Evolutionary conservation across 2,888 invertebrate genomes (phyloP).

Genomic region (Cactoblastis cactorum): DNA sequence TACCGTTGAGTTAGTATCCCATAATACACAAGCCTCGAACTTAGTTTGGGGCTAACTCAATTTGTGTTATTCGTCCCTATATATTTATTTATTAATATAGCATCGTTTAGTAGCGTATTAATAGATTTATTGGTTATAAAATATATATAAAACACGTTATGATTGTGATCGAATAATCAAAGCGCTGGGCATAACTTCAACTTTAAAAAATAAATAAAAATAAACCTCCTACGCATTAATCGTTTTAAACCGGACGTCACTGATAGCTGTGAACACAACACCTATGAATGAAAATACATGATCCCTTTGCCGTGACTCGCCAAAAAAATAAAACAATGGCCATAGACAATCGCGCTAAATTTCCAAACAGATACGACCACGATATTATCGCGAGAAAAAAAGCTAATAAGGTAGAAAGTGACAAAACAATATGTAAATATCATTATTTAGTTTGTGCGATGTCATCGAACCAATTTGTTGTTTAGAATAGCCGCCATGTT

Average conservation of each 20-base stretch:
- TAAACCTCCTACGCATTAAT: not conserved
- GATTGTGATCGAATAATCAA: no score
- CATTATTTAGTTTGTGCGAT: conserved; percentile 61
- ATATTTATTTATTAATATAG: no score
- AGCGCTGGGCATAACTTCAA: not conserved
- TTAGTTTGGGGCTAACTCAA: no score
- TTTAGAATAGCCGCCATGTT: conserved; percentile 40
- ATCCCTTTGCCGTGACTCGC: conserved; percentile 37
- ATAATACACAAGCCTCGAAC: no score
- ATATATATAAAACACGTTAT: no score
- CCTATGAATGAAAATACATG: conserved; percentile 26
- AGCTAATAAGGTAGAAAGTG: conserved; percentile 68
- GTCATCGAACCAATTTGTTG: conserved; percentile 75
- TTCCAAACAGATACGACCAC: conserved; percentile 52
- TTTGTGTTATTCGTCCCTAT: no score
- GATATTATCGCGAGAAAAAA: conserved; percentile 32
- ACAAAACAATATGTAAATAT: conserved; percentile 79
- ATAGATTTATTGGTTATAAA: no score
- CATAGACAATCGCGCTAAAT: conserved; percentile 61
- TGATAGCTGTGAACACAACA: conserved; percentile 31
- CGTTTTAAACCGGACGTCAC: conserved; percentile 27
- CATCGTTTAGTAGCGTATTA: no score
- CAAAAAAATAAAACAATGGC: conserved; percentile 48
- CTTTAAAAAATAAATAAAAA: not conserved
- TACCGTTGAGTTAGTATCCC: no score